phyloP scores from a whole-genome alignment of 2,797 vertebrate genomes.

The Heliangelus exortis region DNA sequence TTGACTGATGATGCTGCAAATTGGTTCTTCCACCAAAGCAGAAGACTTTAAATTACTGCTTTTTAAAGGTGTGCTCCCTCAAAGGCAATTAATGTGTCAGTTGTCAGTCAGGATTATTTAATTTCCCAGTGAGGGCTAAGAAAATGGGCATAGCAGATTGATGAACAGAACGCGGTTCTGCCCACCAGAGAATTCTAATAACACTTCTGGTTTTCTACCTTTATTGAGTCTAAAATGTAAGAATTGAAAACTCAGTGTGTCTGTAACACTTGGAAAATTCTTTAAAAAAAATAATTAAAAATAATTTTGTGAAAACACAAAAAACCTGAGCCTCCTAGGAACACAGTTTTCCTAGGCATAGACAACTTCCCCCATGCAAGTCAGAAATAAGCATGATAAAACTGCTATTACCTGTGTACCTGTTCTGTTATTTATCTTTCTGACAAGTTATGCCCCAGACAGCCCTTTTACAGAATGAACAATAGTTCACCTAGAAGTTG shows the following conservation, averaged over 20 bases:
- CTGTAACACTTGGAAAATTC: neutral
- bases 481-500: neutral
- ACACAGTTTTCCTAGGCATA: neutral
- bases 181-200: neutral
- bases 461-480: neutral
- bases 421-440: neutral
- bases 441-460: neutral
- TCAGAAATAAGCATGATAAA: neutral
- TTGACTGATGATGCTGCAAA: slow-evolving; percentile 73
- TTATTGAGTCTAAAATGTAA: neutral
- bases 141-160: slow-evolving; percentile 37
- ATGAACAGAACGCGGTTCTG: slow-evolving; percentile 2
- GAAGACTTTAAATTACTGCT: slow-evolving; percentile 65
- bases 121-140: slow-evolving; percentile 44
- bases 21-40: slow-evolving; percentile 59
- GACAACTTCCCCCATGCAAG: neutral
- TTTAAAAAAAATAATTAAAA: neutral
- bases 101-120: slow-evolving; percentile 74
- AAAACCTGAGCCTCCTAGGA: neutral
- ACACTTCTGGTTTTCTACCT: neutral
- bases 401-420: neutral
- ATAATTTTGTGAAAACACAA: neutral
- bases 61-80: slow-evolving; percentile 68
- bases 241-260: neutral
- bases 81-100: slow-evolving; percentile 69